Evolutionary conservation across 2,113 vertebrate species (phyloP), one percentile per base, ranked within the genome.

Genomic region (Tetrax tetrax): DNA sequence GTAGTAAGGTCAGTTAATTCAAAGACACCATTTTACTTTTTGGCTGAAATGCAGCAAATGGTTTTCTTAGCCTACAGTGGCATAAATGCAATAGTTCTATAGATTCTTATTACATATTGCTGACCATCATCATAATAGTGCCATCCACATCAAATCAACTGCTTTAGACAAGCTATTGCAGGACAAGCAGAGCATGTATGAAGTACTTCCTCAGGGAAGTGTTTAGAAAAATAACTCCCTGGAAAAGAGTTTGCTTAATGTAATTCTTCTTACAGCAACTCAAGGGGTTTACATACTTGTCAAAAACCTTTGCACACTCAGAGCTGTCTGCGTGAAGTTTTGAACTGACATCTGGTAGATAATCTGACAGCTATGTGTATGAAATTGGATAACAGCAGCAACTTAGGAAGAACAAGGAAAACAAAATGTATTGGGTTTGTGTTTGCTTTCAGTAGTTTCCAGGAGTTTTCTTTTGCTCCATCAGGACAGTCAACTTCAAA

Each of bases 321-420:
- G 57, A 89, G 43, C 28, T 66, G 20, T 29, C 37, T 94, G 48
- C 6, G 14, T 63, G 50, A 92, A 92, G 51, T 89, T 95, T 90
- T 77, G 91, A 95, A 68, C 11, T 90, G 93, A 74, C 60, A 95
- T 85, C 11, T 95, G 84, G 93, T 35, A 37, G 50, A 87, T 71
- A 76, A 51, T 91, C n/a, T 68, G 91, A 83, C 60, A 89, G 22
- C 16, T 94, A 27, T 57, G 37, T 82, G 63, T 28, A 66, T 91
- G 51, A 96, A 91, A 75, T 45, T 38, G 13, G 23, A 35, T 82
- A 64, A 81, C 79, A 90, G 56, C 50, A 89, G 33, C 12, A 80
- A 85, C 28, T 75, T 77, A 48, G 5, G 28, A 70, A 28, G 48
- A 69, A 35, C 20, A 89, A 81, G 8, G 54, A 87, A 75, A 87